A percentile compares a stretch with the other conserved stretches of the same genome.
These are phyloP conservation scores for Thecophora atra DNA, from an alignment of 2,888 invertebrate species.

Conservation along the genomic window DNA sequence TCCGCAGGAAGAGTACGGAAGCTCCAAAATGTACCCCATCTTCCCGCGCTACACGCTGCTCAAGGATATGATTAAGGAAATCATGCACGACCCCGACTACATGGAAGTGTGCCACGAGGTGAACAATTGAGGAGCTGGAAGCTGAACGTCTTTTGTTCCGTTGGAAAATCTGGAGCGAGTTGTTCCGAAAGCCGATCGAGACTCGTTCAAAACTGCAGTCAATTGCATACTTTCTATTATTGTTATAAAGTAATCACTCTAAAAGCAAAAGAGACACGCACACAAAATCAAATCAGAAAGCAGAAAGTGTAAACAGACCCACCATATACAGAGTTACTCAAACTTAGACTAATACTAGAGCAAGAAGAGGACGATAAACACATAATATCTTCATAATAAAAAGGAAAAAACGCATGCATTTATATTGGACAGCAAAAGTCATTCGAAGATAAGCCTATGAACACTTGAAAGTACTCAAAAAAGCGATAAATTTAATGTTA, in stretches of 20 bases:
- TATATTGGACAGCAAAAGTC: constrained; percentile 48
- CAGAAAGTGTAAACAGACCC: constrained; percentile 27
- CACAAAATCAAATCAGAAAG: too few relatives aligned
- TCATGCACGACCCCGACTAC: constrained; percentile 95
- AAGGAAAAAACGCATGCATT: constrained; percentile 50
- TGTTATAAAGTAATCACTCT: too few relatives aligned
- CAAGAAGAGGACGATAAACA: constrained; percentile 21
- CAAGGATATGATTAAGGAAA: constrained; percentile 97
- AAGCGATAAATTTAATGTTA: constrained; percentile 25
- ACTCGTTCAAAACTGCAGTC: too few relatives aligned
- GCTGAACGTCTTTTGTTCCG: too few relatives aligned
- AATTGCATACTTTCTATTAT: too few relatives aligned
- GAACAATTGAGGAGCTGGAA: constrained; percentile 66
- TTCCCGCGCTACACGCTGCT: constrained; percentile 94
- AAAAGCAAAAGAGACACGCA: neutral
- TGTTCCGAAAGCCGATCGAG: too few relatives aligned
- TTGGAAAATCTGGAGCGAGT: too few relatives aligned
- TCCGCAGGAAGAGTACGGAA: constrained; percentile 85
- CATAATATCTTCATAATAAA: constrained; percentile 9
- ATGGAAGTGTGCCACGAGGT: constrained; percentile 96
- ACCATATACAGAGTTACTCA: constrained; percentile 30
- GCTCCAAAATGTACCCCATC: constrained; percentile 92
- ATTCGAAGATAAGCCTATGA: constrained; percentile 7
- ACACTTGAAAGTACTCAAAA: constrained; percentile 1
- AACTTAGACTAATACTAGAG: constrained; percentile 8